Evolutionary conservation across 2,797 vertebrate species (phyloP), one percentile per base, ranked within the genome.

Genomic region (Tokudaia tokunoshimensis): DNA sequence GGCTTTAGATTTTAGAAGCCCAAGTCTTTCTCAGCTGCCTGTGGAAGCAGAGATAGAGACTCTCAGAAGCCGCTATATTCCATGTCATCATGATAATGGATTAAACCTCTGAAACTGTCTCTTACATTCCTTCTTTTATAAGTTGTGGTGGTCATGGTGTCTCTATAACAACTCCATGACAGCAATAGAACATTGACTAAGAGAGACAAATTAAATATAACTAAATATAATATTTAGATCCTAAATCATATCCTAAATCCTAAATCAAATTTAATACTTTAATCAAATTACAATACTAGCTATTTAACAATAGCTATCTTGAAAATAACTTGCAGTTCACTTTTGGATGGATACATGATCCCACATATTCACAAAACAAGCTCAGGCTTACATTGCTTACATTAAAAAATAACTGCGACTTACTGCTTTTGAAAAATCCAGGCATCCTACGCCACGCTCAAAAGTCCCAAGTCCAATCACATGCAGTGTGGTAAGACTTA

Each of bases 391-490:
- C 22, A 2, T 57, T 72, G 67, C 26, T 95, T 44, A 65, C 15
- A 59, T 79, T 31, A 78, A 92, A 95, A 93, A 92, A 86, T 0
- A 65, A 76, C 29, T 61, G 52, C 75, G 95, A 99, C 99, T 99
- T 98, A 99, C 99, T 95, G 99, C 99, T 99, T 99, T 99, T 78
- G 99, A 99, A 98, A 99, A 99, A 89, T 99, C 99, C 97, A 99
- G 98, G 44, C 99, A 99, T 55, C 99, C 99, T 1, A 99, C 99
- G 24, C 99, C 99, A 92, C 99, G 99, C 96, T 99, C 99, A 17
- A 99, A 99, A 12, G 99, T 99, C 79, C 99, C 99, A 34, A 99
- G 98, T 89, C 99, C 99, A 6, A 99, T 98, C 55, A 99, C 98
- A 97, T 99, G 99, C 97, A 99, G 98, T 0, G 99, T 99, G 76